A percentile compares a stretch with the other conserved stretches of the same genome.
Evolutionary conservation across 2,113 vertebrate species (phyloP).

Genomic region (Psilopogon haemacephalus): DNA sequence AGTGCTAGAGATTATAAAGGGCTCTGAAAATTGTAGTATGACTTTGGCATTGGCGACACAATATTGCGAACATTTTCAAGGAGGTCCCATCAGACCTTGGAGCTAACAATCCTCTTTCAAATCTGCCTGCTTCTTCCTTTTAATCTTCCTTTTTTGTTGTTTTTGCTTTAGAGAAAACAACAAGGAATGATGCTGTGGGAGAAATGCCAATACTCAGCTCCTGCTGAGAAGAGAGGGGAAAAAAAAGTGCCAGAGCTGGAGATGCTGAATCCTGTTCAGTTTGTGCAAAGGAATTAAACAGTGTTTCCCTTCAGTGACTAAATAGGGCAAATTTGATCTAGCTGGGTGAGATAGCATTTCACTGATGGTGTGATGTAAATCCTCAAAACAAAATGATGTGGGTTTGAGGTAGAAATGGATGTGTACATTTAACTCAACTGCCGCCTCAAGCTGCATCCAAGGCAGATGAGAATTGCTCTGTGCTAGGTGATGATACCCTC

Average conservation of each 20-base stretch:
- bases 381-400: background rate
- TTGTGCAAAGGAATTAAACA: constrained; percentile 34
- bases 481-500: background rate
- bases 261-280: constrained; percentile 41
- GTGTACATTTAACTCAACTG: background rate
- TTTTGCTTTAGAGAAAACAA: constrained; percentile 59
- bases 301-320: background rate
- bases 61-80: background rate
- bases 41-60: constrained; percentile 17
- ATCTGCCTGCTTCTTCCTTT: constrained; percentile 55
- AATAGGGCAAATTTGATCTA: background rate
- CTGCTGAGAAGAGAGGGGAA: constrained; percentile 44
- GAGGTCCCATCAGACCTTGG: constrained; percentile 33
- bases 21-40: constrained; percentile 4
- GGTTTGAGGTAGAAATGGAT: background rate
- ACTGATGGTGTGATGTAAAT: background rate
- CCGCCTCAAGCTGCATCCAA: background rate
- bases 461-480: background rate
- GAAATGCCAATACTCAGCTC: constrained; percentile 61
- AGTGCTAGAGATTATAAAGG: background rate
- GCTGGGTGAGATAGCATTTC: background rate
- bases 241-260: constrained; percentile 5
- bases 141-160: constrained; percentile 52
- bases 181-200: constrained; percentile 56
- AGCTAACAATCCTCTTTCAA: constrained; percentile 33